Percentiles rank a stretch among this genome's conserved stretches.
These are phyloP conservation scores for Ceyx melanurus DNA, from an alignment of 2,113 vertebrate genomes.

Conservation along the genomic window DNA sequence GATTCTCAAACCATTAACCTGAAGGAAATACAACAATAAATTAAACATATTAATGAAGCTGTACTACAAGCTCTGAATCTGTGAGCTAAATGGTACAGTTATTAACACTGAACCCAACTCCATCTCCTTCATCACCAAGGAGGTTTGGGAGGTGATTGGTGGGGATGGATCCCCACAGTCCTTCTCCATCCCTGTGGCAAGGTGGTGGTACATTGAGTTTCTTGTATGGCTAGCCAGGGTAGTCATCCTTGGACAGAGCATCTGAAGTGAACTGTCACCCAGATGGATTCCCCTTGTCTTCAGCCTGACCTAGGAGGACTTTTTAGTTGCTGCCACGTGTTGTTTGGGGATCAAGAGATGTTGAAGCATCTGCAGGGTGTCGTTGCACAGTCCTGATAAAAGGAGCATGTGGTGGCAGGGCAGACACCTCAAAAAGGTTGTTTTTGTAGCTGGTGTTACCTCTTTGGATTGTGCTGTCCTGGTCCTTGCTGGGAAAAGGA, in stretches of 20 bases:
- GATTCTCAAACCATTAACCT: conserved; percentile 69
- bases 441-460: neutral
- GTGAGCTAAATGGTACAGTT: conserved; percentile 72
- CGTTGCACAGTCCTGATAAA: neutral
- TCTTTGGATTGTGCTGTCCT: neutral
- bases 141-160: neutral
- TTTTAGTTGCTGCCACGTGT: fast-evolving
- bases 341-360: neutral
- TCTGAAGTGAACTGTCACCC: neutral
- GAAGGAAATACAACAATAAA: conserved; percentile 70
- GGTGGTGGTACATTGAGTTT: neutral
- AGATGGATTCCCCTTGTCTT: neutral
- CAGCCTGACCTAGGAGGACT: neutral
- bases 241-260: neutral
- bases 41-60: conserved; percentile 73
- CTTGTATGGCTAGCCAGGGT: neutral
- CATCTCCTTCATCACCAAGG: neutral
- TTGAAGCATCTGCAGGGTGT: fast-evolving
- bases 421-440: neutral
- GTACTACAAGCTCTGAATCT: conserved; percentile 64
- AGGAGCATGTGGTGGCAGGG: neutral
- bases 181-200: neutral
- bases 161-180: neutral
- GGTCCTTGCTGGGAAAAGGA: neutral
- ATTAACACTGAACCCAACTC: conserved; percentile 58